These are phyloP conservation scores for Amphilophus citrinellus DNA, from an alignment of 2,113 vertebrate species.

Conservation along the genomic window DNA sequence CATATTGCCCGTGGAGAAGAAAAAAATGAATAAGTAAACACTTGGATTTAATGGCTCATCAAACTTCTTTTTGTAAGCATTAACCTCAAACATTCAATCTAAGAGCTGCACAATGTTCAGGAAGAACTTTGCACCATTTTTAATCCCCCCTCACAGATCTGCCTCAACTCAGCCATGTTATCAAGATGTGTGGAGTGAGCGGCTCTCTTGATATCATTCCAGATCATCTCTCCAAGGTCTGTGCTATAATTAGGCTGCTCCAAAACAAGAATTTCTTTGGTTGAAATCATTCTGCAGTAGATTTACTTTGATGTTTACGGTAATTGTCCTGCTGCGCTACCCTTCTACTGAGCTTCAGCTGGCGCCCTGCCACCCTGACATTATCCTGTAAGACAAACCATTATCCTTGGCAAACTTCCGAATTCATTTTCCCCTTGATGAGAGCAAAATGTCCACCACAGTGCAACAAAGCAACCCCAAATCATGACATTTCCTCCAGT, in stretches of 20 bases:
- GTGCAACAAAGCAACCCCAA: neutral
- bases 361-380: neutral
- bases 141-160: neutral
- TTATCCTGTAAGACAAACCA: neutral
- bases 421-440: neutral
- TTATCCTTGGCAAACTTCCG: neutral
- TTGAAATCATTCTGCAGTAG: neutral
- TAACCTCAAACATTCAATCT: neutral
- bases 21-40: neutral
- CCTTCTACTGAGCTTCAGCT: conserved; percentile 3
- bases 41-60: conserved; percentile 2
- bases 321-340: neutral
- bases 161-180: neutral
- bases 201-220: conserved; percentile 1
- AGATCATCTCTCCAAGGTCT: conserved; percentile 1
- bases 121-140: neutral
- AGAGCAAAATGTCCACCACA: neutral
- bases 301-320: neutral
- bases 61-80: neutral
- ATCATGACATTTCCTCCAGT: neutral
- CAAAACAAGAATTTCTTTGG: conserved; percentile 7
- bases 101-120: neutral
- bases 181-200: conserved; percentile 1
- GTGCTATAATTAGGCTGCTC: conserved; percentile 4
- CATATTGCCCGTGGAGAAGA: neutral